Conservation (phyloP, 2,888 invertebrate species). For the Aelia acuminata region DNA sequence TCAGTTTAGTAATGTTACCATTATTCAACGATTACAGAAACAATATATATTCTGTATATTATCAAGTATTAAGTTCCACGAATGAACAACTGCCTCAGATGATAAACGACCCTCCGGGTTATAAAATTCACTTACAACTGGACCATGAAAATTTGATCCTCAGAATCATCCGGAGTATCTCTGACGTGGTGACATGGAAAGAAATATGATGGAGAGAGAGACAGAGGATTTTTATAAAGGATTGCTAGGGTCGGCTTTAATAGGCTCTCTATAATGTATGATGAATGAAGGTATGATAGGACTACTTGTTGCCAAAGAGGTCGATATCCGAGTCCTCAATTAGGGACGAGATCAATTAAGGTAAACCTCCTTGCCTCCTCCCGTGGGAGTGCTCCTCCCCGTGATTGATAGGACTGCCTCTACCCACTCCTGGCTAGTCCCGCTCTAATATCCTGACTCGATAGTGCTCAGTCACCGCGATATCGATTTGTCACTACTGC, state of each 20-base stretch:
- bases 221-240: constrained; percentile 39
- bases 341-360: constrained; percentile 56
- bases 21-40: too few species aligned
- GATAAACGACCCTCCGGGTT: neutral
- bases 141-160: neutral
- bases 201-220: constrained; percentile 21
- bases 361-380: constrained; percentile 40
- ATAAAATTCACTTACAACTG: constrained; percentile 27
- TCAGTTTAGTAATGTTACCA: too few species aligned
- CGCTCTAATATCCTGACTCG: neutral
- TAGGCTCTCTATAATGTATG: neutral
- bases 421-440: neutral
- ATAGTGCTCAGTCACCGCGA: neutral
- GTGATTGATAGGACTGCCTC: constrained; percentile 14
- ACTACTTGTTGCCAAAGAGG: constrained; percentile 51
- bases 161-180: neutral
- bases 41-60: neutral
- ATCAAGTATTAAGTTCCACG: neutral
- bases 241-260: constrained; percentile 30
- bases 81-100: neutral
- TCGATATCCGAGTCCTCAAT: constrained; percentile 50
- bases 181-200: neutral
- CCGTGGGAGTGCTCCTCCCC: neutral
- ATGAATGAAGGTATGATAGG: constrained; percentile 40
- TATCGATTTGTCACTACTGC: constrained; percentile 16